phyloP scores from a whole-genome alignment of 2,113 vertebrate genomes.

The Erpornis zantholeuca region DNA sequence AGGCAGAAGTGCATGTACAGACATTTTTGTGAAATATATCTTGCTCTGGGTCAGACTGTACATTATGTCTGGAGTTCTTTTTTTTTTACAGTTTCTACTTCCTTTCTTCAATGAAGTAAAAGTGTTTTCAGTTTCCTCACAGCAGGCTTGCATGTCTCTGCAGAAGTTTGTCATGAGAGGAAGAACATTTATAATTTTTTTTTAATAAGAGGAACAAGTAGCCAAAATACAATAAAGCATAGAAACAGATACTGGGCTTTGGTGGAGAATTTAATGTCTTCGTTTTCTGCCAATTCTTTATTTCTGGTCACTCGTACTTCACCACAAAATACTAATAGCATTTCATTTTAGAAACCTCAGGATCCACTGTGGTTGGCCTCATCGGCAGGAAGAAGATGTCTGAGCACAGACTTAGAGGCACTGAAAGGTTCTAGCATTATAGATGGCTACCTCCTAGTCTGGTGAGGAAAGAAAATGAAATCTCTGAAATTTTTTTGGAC shows the following conservation, averaged over 20 bases:
- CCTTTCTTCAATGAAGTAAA: not conserved
- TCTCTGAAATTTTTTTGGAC: not conserved
- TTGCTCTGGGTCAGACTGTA: not conserved
- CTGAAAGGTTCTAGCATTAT: not conserved
- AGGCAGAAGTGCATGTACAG: not conserved
- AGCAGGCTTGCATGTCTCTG: not conserved
- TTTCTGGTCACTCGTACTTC: slow-evolving; percentile 26
- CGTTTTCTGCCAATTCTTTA: not conserved
- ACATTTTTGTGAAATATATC: not conserved
- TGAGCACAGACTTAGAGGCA: not conserved
- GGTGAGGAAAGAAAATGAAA: not conserved
- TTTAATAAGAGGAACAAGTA: not conserved
- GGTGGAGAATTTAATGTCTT: not conserved
- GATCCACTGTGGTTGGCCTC: not conserved
- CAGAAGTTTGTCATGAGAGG: not conserved
- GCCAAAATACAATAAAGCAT: not conserved
- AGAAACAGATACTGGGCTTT: slow-evolving; percentile 7
- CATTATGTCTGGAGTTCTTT: not conserved
- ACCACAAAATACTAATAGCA: not conserved
- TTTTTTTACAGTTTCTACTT: not conserved
- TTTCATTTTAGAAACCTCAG: slow-evolving; percentile 46
- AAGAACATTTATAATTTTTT: not conserved
- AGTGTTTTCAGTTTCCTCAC: not conserved
- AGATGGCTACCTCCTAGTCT: not conserved
- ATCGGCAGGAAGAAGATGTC: not conserved